Evolutionary conservation across 2,797 vertebrate genomes (phyloP).

Genomic region (Gadopsis bispinosus): DNA sequence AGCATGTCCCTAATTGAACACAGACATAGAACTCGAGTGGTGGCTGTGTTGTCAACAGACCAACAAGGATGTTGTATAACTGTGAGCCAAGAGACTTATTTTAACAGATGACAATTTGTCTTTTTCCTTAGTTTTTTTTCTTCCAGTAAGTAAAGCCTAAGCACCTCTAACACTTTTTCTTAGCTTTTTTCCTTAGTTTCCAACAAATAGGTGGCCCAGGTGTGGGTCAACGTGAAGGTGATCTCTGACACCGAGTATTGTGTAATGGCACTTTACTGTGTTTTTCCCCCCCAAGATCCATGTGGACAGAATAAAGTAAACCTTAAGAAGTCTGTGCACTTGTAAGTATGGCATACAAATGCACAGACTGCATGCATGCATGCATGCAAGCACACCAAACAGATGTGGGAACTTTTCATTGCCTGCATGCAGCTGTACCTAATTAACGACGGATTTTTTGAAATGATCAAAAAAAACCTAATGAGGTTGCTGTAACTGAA

Average conservation of each 20-base stretch:
- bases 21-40: background rate
- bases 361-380: background rate
- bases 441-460: background rate
- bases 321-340: background rate
- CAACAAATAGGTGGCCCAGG: background rate
- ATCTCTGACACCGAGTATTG: background rate
- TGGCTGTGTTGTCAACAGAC: background rate
- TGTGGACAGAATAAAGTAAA: background rate
- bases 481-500: background rate
- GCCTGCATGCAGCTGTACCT: background rate
- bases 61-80: background rate
- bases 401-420: background rate
- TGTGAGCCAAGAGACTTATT: background rate
- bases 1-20: background rate
- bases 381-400: background rate
- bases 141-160: no score
- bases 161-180: background rate
- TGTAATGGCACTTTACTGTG: background rate
- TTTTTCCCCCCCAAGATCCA: background rate
- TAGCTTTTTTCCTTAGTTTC: background rate
- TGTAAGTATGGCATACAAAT: background rate
- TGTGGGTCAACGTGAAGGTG: background rate
- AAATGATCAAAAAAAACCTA: background rate
- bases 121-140: background rate
- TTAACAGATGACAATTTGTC: background rate